Evolutionary conservation across 2,888 invertebrate species (phyloP).

Genomic region (Cecidostiba fungosa): DNA sequence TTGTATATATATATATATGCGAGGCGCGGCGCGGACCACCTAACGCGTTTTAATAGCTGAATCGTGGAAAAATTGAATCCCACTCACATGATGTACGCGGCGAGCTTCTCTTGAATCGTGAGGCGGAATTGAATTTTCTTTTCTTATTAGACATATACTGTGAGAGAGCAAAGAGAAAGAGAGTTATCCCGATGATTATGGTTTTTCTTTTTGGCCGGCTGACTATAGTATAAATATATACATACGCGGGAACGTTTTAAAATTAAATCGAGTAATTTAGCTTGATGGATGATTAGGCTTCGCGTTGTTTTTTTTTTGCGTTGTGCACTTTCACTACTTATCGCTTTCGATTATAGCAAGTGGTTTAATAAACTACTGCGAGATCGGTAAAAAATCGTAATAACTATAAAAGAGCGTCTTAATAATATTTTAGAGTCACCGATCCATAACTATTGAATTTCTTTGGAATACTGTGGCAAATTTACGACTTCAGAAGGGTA

Average conservation of each 20-base stretch:
- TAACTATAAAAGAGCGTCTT: too few relatives aligned
- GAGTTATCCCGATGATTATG: not conserved
- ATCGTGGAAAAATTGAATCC: not conserved
- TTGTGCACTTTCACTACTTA: not conserved
- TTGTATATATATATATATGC: not conserved
- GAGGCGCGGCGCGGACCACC: constrained; percentile 6
- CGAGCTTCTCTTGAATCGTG: not conserved
- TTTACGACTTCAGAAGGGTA: not conserved
- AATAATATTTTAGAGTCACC: too few relatives aligned
- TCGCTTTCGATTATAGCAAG: constrained; percentile 6
- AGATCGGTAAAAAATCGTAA: not conserved
- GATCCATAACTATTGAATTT: too few relatives aligned
- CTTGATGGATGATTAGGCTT: constrained; percentile 16
- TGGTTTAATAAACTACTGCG: not conserved
- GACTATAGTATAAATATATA: not conserved
- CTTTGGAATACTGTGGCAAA: not conserved
- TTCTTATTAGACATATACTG: not conserved
- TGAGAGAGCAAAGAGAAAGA: not conserved
- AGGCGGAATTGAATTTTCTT: constrained; percentile 40
- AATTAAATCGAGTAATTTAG: constrained; percentile 39
- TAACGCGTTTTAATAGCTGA: constrained; percentile 41
- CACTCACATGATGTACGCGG: too few relatives aligned
- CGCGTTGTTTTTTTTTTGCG: constrained; percentile 4
- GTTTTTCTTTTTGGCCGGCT: not conserved
- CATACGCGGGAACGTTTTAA: not conserved